These are phyloP conservation scores for Formicarius rufipectus DNA, from an alignment of 2,113 vertebrate genomes.

Conservation along the genomic window DNA sequence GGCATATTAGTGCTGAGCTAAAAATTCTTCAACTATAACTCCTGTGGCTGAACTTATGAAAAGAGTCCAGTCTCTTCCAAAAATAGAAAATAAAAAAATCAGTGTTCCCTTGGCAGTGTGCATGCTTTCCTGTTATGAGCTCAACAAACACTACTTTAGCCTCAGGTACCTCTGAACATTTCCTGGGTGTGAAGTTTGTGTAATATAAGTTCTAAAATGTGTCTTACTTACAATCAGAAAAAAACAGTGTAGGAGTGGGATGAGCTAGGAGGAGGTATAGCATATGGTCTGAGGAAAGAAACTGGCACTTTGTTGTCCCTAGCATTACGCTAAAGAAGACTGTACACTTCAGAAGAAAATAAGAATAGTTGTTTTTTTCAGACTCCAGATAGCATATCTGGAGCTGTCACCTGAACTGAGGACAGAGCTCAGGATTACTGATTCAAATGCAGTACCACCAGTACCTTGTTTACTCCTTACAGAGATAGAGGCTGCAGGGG, in stretches of 20 bases:
- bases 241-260: not conserved
- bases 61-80: not conserved
- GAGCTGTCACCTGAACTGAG: not conserved
- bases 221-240: not conserved
- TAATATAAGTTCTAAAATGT: not conserved
- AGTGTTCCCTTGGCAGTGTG: not conserved
- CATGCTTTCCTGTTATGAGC: not conserved
- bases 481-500: not conserved
- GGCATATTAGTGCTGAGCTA: not conserved
- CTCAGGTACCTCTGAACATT: not conserved
- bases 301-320: not conserved
- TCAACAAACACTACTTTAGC: not conserved
- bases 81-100: not conserved
- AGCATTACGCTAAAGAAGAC: not conserved
- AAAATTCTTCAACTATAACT: constrained; percentile 3
- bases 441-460: not conserved
- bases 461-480: not conserved
- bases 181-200: not conserved
- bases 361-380: not conserved
- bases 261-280: not conserved
- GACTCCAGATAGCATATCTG: not conserved
- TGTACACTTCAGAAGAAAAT: not conserved
- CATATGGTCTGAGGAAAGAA: not conserved
- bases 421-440: not conserved
- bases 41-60: not conserved